phyloP scores from a whole-genome alignment of 2,113 vertebrate genomes.

The Equus quagga region DNA sequence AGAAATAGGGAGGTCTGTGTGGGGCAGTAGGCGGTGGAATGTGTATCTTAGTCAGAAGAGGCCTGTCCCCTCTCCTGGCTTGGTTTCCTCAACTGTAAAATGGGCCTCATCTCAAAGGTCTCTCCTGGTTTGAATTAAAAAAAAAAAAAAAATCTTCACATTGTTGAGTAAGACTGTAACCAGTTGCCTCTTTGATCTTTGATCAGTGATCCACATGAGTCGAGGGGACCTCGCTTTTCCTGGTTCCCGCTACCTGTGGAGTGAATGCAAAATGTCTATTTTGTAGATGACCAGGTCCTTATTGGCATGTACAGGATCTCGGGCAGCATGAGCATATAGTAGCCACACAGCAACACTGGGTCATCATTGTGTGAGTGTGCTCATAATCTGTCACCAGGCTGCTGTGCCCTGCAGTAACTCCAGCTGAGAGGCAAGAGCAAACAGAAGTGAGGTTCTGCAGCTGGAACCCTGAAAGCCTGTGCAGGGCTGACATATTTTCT shows the following conservation, averaged over 20 bases:
- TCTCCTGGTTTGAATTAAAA: not conserved
- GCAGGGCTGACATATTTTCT: not conserved
- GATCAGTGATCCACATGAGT: slow-evolving; percentile 2
- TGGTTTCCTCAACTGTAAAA: slow-evolving; percentile 47
- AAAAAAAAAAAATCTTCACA: not conserved
- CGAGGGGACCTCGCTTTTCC: slow-evolving; percentile 16
- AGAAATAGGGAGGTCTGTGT: not conserved
- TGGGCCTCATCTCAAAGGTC: not conserved
- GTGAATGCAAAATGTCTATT: not conserved
- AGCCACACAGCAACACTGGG: not conserved
- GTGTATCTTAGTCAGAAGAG: not conserved
- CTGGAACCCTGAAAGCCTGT: not conserved
- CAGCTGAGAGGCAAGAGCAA: not conserved
- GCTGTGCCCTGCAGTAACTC: not conserved
- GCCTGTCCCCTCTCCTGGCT: not conserved
- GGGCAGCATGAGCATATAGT: not conserved
- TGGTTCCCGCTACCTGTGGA: slow-evolving; percentile 12
- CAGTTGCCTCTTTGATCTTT: slow-evolving; percentile 57
- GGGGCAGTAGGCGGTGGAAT: not conserved
- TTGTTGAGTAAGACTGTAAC: slow-evolving; percentile 66
- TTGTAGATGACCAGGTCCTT: not conserved
- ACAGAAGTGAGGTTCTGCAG: not conserved
- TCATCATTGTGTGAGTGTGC: not conserved
- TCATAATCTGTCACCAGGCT: not conserved
- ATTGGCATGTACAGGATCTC: not conserved